Evolutionary conservation across 2,797 vertebrate genomes (phyloP).

Genomic region (Sebastes trivittatus): DNA sequence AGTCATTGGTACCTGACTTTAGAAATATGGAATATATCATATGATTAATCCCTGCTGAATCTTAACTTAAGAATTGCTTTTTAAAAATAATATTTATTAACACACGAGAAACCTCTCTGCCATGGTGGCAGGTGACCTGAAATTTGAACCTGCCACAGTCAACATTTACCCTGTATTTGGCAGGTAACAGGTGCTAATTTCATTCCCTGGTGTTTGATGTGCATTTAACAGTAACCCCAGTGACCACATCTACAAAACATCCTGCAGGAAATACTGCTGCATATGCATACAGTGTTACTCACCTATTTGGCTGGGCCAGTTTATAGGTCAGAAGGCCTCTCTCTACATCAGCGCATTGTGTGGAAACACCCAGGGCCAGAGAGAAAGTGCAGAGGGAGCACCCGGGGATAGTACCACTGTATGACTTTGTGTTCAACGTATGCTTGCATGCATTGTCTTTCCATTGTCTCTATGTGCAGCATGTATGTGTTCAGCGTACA

Average conservation of each 20-base stretch:
- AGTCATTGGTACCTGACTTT: too few species aligned
- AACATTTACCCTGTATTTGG: too few species aligned
- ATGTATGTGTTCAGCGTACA: conserved; percentile 62
- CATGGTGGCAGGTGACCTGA: too few species aligned
- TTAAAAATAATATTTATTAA: too few species aligned
- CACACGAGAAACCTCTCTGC: too few species aligned
- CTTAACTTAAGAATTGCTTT: too few species aligned
- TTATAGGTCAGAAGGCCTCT: conserved; percentile 60
- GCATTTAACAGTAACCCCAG: not conserved
- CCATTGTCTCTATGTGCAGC: conserved; percentile 60
- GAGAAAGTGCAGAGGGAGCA: conserved; percentile 58
- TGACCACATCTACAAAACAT: conserved; percentile 36
- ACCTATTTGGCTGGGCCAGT: conserved; percentile 46
- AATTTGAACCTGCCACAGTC: too few species aligned
- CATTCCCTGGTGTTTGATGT: not conserved
- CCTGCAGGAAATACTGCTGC: conserved; percentile 45
- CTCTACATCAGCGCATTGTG: conserved; percentile 44
- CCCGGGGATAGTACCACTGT: conserved; percentile 47
- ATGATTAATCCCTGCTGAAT: too few species aligned
- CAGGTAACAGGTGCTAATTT: too few species aligned
- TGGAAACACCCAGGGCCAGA: conserved; percentile 55
- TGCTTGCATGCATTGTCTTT: conserved; percentile 44
- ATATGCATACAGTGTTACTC: conserved; percentile 34
- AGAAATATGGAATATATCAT: too few species aligned
- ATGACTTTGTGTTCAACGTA: conserved; percentile 45